Percentiles rank a stretch among this genome's conserved stretches.
Evolutionary conservation across 1,140 invertebrate genomes (phyloP).

Genomic region (Mercenaria mercenaria): DNA sequence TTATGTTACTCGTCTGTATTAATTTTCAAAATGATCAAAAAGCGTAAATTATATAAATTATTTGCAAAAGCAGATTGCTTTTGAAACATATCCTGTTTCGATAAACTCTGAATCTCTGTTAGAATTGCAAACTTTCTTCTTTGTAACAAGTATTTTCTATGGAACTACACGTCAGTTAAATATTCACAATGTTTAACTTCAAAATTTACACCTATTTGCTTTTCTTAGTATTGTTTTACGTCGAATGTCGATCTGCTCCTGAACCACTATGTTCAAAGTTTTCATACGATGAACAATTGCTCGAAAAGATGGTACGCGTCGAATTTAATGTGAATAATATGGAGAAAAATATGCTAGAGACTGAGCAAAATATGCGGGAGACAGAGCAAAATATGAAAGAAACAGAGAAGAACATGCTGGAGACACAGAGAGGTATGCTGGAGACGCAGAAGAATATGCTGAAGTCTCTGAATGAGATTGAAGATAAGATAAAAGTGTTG

Average conservation of each 20-base stretch:
- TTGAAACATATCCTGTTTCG: no score
- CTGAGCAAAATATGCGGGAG: background rate
- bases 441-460: background rate
- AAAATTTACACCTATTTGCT: no score
- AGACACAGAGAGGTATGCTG: background rate
- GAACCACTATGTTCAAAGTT: conserved; percentile 20
- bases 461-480: background rate
- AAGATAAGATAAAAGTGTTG: background rate
- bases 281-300: conserved; percentile 1
- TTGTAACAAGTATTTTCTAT: no score
- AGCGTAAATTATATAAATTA: no score
- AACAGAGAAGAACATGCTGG: background rate
- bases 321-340: background rate
- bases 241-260: background rate
- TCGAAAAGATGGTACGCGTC: background rate
- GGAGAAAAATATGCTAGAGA: background rate
- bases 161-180: no score
- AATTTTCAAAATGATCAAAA: no score
- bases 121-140: no score
- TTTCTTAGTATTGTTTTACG: background rate
- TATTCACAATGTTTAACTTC: no score
- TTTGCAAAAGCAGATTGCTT: no score
- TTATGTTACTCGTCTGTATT: no score
- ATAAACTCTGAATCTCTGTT: no score
- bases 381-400: background rate